phyloP scores from a whole-genome alignment of 2,113 vertebrate genomes.

The Pygoscelis antarcticus region DNA sequence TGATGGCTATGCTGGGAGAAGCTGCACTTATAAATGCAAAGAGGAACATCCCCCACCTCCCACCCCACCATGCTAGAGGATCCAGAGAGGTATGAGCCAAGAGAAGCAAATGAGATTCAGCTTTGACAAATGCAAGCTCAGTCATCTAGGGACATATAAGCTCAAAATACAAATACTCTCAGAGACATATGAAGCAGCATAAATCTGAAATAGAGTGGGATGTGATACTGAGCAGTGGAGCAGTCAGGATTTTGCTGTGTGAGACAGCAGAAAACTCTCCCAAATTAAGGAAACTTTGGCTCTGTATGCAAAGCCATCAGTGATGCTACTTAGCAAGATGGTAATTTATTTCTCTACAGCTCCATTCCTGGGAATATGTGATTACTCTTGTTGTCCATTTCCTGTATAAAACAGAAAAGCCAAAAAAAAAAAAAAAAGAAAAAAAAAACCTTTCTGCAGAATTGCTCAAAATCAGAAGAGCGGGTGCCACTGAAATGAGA shows the following conservation, averaged over 20 bases:
- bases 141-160: conserved; percentile 16
- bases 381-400: neutral
- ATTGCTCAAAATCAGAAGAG: neutral
- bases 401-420: neutral
- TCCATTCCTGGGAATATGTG: neutral
- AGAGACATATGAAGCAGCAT: neutral
- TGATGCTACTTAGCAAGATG: neutral
- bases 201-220: conserved; percentile 24
- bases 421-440: too few relatives aligned
- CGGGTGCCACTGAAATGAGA: neutral
- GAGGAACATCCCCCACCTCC: neutral
- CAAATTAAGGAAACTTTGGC: neutral
- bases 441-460: neutral
- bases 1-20: neutral
- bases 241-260: neutral
- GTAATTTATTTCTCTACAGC: neutral
- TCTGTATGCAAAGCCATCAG: neutral
- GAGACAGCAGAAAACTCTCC: neutral
- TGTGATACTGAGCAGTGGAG: neutral
- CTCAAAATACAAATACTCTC: conserved; percentile 19
- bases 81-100: neutral
- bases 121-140: conserved; percentile 16
- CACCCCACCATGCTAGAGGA: neutral
- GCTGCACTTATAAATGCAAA: neutral
- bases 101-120: conserved; percentile 4